phyloP scores from a whole-genome alignment of 30 jellyfish, hydroid and myxozoan genomes.

The Pseudorhiza aurosa region DNA sequence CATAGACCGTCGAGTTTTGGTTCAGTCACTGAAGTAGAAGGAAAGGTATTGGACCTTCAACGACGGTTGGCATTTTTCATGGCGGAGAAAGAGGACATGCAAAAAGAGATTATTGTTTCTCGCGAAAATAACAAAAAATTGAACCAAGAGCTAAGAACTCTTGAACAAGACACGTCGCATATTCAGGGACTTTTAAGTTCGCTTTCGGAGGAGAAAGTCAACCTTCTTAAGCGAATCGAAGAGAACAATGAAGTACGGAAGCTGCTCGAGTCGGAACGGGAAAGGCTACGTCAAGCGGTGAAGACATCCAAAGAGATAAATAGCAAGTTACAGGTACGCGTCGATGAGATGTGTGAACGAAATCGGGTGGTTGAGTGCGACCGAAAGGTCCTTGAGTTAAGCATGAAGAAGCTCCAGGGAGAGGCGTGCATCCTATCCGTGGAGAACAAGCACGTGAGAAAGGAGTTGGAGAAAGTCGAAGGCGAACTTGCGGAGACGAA shows the following conservation, averaged over 20 bases:
- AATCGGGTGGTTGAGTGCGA: constrained; percentile 87
- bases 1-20: constrained; percentile 88
- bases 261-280: constrained; percentile 80
- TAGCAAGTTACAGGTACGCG: constrained; percentile 71
- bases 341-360: constrained; percentile 79
- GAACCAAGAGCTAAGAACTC: constrained; percentile 77
- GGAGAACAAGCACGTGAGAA: constrained; percentile 84
- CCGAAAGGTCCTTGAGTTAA: constrained; percentile 63
- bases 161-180: constrained; percentile 93
- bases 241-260: constrained; percentile 62
- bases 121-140: constrained; percentile 87
- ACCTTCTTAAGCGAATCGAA: constrained; percentile 55
- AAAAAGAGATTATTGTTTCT: constrained; percentile 86
- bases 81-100: constrained; percentile 99
- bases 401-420: constrained; percentile 78
- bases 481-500: constrained; percentile 79
- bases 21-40: constrained; percentile 95
- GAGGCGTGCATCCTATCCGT: constrained; percentile 82
- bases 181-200: constrained; percentile 78
- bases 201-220: constrained; percentile 73
- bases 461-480: constrained; percentile 76
- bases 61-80: constrained; percentile 95
- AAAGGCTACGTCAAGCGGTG: constrained; percentile 76
- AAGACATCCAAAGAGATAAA: constrained; percentile 67
- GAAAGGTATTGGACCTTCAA: constrained; percentile 91